Evolutionary conservation across 2,888 invertebrate genomes (phyloP).

Genomic region (Mythimna loreyi): DNA sequence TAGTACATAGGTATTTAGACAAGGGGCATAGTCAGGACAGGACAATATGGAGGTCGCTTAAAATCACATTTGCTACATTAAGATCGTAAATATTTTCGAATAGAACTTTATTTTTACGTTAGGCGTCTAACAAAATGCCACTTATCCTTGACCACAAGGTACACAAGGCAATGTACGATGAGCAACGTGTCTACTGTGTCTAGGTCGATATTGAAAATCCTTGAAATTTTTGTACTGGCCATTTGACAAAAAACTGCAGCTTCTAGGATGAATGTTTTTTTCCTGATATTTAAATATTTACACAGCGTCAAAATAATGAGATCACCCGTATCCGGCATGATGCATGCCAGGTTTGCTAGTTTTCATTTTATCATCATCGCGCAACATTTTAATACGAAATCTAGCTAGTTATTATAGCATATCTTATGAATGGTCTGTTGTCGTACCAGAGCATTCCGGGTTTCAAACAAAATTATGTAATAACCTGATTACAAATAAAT

Average conservation of each 20-base stretch:
- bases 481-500: not conserved
- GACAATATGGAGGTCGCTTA: not conserved
- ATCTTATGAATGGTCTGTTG: slow-evolving; percentile 16
- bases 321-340: slow-evolving; percentile 26
- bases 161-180: no score
- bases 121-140: not conserved
- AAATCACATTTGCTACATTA: not conserved
- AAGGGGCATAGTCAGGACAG: not conserved
- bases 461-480: slow-evolving; percentile 3
- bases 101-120: no score
- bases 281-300: not conserved
- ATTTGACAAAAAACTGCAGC: not conserved
- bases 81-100: no score
- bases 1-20: no score
- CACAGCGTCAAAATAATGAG: slow-evolving; percentile 29
- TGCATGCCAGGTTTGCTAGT: slow-evolving; percentile 19
- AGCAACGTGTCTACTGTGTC: no score
- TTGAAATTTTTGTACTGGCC: slow-evolving; percentile 1
- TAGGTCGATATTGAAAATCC: not conserved
- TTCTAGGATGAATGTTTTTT: not conserved
- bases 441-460: not conserved
- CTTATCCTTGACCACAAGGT: not conserved
- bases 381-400: slow-evolving; percentile 21
- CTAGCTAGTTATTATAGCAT: not conserved
- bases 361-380: slow-evolving; percentile 8